Evolutionary conservation across 2,888 invertebrate species (phyloP).

Genomic region (Carterocephalus palaemon): DNA sequence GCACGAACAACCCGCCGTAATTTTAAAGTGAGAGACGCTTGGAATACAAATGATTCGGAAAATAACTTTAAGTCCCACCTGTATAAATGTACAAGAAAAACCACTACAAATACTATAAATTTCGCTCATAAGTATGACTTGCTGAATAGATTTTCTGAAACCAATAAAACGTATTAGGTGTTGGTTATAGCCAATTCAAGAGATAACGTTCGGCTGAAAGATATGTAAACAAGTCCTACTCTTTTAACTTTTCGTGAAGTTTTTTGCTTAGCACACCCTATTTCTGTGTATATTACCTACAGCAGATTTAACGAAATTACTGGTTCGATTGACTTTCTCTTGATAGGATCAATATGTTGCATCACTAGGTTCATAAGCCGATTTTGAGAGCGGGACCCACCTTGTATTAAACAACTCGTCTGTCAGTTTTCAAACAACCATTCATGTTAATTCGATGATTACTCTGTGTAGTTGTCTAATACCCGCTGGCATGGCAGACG

Average conservation of each 20-base stretch:
- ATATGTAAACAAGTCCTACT: no score
- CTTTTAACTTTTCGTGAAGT: no score
- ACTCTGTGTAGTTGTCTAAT: slow-evolving; percentile 38
- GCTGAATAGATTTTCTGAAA: no score
- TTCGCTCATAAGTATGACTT: background rate
- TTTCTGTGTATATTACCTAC: slow-evolving; percentile 8
- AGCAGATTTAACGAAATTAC: slow-evolving; percentile 8
- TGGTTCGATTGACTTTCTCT: background rate
- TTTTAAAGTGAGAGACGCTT: slow-evolving; percentile 22
- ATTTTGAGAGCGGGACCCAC: slow-evolving; percentile 16
- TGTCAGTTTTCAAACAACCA: slow-evolving; percentile 54
- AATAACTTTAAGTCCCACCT: slow-evolving; percentile 19
- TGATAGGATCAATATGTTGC: slow-evolving; percentile 11
- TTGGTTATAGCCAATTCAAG: no score
- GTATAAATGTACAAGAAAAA: slow-evolving; percentile 10
- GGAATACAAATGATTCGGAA: slow-evolving; percentile 28
- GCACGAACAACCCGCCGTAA: slow-evolving; percentile 24
- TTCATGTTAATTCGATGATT: slow-evolving; percentile 55
- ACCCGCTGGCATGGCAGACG: slow-evolving; percentile 20
- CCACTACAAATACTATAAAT: slow-evolving; percentile 1
- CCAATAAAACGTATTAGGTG: no score
- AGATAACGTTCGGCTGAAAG: no score
- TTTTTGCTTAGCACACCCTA: slow-evolving; percentile 4
- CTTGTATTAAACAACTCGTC: slow-evolving; percentile 49
- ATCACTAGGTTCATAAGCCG: slow-evolving; percentile 2